Base-by-base conservation (phyloP, 1,140 invertebrate genomes). In the Trachymyrmex septentrionalis region DNA sequence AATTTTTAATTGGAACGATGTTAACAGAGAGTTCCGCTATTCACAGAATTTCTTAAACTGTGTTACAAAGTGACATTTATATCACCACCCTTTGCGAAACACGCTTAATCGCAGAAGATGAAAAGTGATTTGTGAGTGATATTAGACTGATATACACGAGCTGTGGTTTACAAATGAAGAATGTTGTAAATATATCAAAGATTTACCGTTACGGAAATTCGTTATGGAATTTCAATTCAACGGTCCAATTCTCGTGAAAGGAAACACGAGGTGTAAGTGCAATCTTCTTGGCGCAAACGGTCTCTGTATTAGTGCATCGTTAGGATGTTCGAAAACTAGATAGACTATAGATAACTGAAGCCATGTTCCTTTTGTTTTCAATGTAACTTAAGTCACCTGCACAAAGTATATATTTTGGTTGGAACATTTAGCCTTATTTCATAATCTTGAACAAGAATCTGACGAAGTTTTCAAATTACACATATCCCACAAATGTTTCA, bases 211-310 rank as follows among this genome's bases (percentile, higher is more conserved):
- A 44, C 59, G 55, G 19, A 73, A 75, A 63, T 75, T 63, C 44
- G 53, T n/a, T n/a, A 44, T 38, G n/a, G 63, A 38, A 21, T 84
- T 59, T 48, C 12, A 27, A 57, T 71, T 63, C 73, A 27, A 38
- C 48, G 24, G 53, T 24, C 21, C 50, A 69, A 59, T 76, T 63
- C 53, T 77, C 72, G 84, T 21, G 24, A 66, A 27, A 2, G 50
- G 2, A 88, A 63, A 63, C 59, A 38, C 69, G 66, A 82, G 64
- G 24, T 77, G 59, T 61, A 86, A 90, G 87, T 90, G 88, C 87
- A 89, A 86, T 90, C 77, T 87, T 84, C 71, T 38, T 59, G 48
- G 27, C 34, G 44, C 12, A 38, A 69, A 69, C 87, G 24, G 38
- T 85, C 44, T 80, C 34, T 76, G 50, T 24, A 14, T 63, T 77